Percentiles rank a stretch among this genome's conserved stretches.
phyloP scores from a whole-genome alignment of 2,797 vertebrate species.

The Sternarchorhynchus goeldii region DNA sequence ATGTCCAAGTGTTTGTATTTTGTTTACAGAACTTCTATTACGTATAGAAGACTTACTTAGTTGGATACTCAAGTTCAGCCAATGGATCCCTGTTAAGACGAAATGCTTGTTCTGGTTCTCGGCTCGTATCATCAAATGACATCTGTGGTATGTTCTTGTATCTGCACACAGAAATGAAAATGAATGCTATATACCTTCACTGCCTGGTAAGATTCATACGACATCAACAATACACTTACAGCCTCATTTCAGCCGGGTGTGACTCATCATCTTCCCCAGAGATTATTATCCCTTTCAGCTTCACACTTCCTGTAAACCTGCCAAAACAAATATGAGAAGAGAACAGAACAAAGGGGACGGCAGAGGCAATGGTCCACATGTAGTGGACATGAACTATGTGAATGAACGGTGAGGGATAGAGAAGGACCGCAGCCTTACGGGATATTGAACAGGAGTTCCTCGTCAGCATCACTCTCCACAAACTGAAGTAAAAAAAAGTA shows the following conservation, averaged over 20 bases:
- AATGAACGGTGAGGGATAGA: background rate
- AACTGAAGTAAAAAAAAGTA: conserved; percentile 72
- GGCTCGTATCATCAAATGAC: conserved; percentile 91
- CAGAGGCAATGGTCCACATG: background rate
- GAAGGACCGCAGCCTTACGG: conserved; percentile 80
- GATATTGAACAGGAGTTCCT: conserved; percentile 96
- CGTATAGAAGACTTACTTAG: conserved; percentile 79
- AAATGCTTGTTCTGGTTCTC: conserved; percentile 92
- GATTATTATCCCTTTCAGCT: conserved; percentile 91
- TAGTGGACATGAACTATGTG: background rate
- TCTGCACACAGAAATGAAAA: conserved; percentile 66
- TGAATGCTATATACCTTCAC: background rate
- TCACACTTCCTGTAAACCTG: conserved; percentile 96
- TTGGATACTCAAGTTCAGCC: conserved; percentile 93
- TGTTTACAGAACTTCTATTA: background rate
- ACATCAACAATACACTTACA: conserved; percentile 76
- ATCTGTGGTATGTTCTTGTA: conserved; percentile 96
- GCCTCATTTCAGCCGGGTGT: conserved; percentile 90
- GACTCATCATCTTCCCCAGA: conserved; percentile 88
- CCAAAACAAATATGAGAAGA: conserved; percentile 20
- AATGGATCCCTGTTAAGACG: conserved; percentile 85
- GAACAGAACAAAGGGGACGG: background rate
- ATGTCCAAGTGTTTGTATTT: background rate
- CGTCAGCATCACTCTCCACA: conserved; percentile 94
- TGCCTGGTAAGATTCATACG: background rate